phyloP scores from a whole-genome alignment of 2,797 vertebrate genomes.

The Microcaecilia unicolor region DNA sequence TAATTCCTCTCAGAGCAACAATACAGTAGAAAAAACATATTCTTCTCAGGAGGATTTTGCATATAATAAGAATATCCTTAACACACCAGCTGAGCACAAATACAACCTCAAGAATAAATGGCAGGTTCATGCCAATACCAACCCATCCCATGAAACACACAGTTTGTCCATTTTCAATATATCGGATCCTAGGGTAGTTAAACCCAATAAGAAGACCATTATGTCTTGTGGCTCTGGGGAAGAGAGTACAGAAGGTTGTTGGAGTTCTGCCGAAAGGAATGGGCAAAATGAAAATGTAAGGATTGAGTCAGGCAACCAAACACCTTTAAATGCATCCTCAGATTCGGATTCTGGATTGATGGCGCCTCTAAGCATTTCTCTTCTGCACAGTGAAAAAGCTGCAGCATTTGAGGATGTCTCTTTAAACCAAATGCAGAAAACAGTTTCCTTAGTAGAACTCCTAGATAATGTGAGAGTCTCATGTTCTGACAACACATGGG shows the following conservation, averaged over 20 bases:
- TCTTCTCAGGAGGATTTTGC: constrained; percentile 37
- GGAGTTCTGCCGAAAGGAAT: neutral
- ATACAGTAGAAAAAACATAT: constrained; percentile 53
- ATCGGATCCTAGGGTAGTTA: constrained; percentile 5
- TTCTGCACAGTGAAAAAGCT: constrained; percentile 31
- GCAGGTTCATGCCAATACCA: neutral
- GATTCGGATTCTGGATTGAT: constrained; percentile 20
- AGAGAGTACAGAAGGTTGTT: constrained; percentile 5
- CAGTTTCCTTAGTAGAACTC: neutral
- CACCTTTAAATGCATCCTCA: constrained; percentile 1
- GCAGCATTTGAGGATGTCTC: neutral
- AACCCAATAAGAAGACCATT: neutral
- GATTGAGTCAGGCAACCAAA: neutral
- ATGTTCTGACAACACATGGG: neutral
- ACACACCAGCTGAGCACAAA: constrained; percentile 18
- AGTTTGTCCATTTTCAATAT: neutral
- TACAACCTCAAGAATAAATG: constrained; percentile 7
- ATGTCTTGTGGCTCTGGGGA: too few species aligned
- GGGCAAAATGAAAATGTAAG: neutral
- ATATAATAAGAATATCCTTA: neutral
- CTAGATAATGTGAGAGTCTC: rapidly evolving
- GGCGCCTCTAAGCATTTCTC: constrained; percentile 42
- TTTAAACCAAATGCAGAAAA: neutral
- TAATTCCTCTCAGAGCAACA: constrained; percentile 16
- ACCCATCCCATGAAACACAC: constrained; percentile 5